Conservation (phyloP, 2,113 vertebrate species). For the Monopterus albus region DNA sequence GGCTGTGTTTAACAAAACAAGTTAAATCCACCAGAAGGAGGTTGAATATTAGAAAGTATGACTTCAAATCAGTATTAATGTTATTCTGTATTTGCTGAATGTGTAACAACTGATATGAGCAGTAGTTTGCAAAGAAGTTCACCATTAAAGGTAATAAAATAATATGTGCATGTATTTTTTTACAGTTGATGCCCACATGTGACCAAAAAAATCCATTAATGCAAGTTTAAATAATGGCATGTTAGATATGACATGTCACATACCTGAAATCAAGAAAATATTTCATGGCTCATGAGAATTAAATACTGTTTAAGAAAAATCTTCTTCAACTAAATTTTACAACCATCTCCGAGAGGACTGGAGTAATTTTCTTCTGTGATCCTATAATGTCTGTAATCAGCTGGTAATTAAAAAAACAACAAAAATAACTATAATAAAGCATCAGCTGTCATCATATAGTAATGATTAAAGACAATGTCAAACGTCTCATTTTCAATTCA, state of each 20-base stretch:
- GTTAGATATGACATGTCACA: neutral
- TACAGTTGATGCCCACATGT: no score
- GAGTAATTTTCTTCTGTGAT: constrained; percentile 21
- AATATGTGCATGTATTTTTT: no score
- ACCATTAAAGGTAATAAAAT: neutral
- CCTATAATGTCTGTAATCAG: constrained; percentile 27
- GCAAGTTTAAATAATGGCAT: no score
- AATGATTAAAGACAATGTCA: neutral
- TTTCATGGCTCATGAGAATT: neutral
- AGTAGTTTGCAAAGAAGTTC: neutral
- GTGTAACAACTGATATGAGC: no score
- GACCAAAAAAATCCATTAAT: no score
- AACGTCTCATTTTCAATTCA: neutral
- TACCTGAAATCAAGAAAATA: neutral
- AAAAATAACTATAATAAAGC: neutral
- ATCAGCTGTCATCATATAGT: constrained; percentile 8
- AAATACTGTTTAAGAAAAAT: neutral
- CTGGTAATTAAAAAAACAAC: constrained; percentile 10
- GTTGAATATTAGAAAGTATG: no score
- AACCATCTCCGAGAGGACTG: neutral
- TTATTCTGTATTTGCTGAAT: no score
- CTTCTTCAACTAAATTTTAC: neutral
- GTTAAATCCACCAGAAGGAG: no score
- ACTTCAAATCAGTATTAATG: no score
- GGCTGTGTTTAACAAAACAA: no score